phyloP scores from a whole-genome alignment of 2,113 vertebrate genomes.

The Crotalus helleri region DNA sequence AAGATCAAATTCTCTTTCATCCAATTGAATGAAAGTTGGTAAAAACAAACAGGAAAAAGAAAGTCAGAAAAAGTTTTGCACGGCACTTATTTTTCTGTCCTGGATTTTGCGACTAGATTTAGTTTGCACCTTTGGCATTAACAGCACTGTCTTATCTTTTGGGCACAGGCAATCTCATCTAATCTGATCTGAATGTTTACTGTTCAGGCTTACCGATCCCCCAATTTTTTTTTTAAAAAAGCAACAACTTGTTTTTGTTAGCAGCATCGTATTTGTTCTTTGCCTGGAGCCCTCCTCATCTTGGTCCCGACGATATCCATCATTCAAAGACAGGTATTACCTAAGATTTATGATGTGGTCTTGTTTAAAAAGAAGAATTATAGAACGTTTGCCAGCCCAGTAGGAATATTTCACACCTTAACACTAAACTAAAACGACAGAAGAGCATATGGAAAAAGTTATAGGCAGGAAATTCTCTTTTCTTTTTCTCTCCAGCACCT shows the following conservation, averaged over 20 bases:
- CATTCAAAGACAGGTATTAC: conserved; percentile 49
- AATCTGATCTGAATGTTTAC: background rate
- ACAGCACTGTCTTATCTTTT: conserved; percentile 14
- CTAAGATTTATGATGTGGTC: conserved; percentile 53
- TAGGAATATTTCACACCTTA: conserved; percentile 68
- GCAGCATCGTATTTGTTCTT: conserved; percentile 20
- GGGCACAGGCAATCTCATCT: background rate
- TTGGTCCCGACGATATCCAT: conserved; percentile 39
- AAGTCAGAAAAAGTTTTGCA: background rate
- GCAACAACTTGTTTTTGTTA: conserved; percentile 25
- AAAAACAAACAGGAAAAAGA: background rate
- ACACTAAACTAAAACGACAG: conserved; percentile 69
- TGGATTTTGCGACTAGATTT: background rate
- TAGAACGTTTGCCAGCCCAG: conserved; percentile 72
- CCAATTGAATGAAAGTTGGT: background rate
- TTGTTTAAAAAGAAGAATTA: conserved; percentile 67
- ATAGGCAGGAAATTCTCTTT: conserved; percentile 68
- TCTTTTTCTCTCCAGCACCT: conserved; percentile 64
- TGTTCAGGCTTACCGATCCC: conserved; percentile 2
- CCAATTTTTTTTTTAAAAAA: background rate
- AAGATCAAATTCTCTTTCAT: background rate
- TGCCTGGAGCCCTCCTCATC: conserved; percentile 35
- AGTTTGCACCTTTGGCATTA: conserved; percentile 15
- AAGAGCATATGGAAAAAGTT: conserved; percentile 68
- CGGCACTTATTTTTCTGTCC: no score